phyloP scores from a whole-genome alignment of 2,113 vertebrate genomes.

The Cettia cetti region DNA sequence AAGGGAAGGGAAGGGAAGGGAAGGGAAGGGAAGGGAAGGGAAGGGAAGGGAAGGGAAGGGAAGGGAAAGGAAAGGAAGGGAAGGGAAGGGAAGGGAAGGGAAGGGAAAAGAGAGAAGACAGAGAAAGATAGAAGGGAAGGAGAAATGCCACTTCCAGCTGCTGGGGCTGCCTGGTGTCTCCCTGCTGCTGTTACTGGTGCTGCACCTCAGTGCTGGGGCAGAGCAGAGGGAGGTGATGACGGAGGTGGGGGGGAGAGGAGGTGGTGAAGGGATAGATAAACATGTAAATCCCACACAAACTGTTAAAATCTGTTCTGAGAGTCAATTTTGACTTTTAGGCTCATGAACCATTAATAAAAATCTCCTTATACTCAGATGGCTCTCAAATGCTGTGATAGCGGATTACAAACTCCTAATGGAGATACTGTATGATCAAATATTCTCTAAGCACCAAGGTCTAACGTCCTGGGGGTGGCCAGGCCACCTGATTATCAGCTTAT shows the following conservation, averaged over 20 bases:
- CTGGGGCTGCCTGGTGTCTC: background rate
- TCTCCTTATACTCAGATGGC: slow-evolving; percentile 77
- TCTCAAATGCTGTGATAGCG: slow-evolving; percentile 69
- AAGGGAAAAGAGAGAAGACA: background rate
- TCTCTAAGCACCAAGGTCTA: slow-evolving; percentile 56
- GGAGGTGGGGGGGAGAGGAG: background rate
- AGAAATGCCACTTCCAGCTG: background rate
- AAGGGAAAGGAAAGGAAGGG: background rate
- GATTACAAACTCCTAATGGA: slow-evolving; percentile 82
- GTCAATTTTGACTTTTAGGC: slow-evolving; percentile 69
- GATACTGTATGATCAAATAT: slow-evolving; percentile 59
- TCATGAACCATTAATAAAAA: slow-evolving; percentile 80
- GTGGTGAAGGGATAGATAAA: background rate
- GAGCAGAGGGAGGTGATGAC: background rate
- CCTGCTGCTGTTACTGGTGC: background rate
- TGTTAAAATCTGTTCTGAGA: slow-evolving; percentile 61
- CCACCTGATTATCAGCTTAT: slow-evolving; percentile 74
- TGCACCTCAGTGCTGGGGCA: background rate
- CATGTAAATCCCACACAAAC: background rate
- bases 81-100: background rate
- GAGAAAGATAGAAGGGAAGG: background rate
- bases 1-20: background rate
- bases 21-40: background rate
- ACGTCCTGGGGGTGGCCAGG: slow-evolving; percentile 44
- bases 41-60: too few relatives aligned